Base-by-base conservation (phyloP, 2,797 vertebrate species). In the Toxotes lorentzi region DNA sequence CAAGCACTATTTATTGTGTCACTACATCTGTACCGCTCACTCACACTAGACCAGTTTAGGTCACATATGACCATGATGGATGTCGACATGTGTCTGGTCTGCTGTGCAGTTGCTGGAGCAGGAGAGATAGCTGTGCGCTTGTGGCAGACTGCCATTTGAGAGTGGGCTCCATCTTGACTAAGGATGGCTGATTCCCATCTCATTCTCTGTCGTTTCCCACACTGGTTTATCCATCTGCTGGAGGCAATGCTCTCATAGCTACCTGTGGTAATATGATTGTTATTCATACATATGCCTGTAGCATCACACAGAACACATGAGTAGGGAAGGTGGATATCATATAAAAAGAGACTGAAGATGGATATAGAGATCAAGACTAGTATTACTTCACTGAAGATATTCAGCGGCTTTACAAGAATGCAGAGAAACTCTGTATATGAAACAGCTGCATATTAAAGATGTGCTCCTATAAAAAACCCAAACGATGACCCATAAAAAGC, bases 81-180 rank as follows among this genome's bases (percentile, higher is more conserved):
- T 82, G 84, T 65, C 34, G 87, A 92, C 82, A 91, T 64, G 70
- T 86, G 68, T 66, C 69, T 79, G 74, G 71, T 82, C 4, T 35
- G 81, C 70, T 23, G 76, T 81, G 80, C 58, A 64, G 43, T 5
- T 77, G 71, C 21, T 32, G n/a, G 68, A 81, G 70, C 45, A 56
- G 53, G 71, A 87, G 59, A 74, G 76, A 81, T 56, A 76, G 84
- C 68, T 75, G 77, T 19, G 76, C 30, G 47, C 79, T 79, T 60
- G 64, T 90, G 87, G 79, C 88, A 79, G 78, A 67, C 27, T 30
- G 74, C 78, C 84, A 88, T 90, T 92, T 93, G 83, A 89, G 62
- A 79, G 79, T 27, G 68, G 86, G 69, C 82, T 91, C 77, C 90
- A 91, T 93, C 84, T 91, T 88, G 78, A 85, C 76, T 59, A 67